phyloP scores from a whole-genome alignment of 2,888 invertebrate species.

The Synanthedon andrenaeformis region DNA sequence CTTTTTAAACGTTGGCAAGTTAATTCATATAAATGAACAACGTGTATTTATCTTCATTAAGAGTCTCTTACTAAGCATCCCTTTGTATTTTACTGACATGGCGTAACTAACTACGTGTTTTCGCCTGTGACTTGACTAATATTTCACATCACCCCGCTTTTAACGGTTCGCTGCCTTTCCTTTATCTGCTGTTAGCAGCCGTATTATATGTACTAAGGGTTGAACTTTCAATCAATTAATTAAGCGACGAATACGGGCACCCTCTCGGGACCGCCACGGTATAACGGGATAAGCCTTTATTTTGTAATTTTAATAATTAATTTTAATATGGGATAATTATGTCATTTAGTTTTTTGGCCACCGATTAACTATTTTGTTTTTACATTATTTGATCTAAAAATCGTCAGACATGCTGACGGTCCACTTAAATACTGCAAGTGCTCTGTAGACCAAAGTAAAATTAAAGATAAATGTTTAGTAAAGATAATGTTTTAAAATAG shows the following conservation, averaged over 20 bases:
- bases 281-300: slow-evolving; percentile 20
- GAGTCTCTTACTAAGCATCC: slow-evolving; percentile 60
- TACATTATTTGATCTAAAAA: no score
- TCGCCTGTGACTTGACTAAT: slow-evolving; percentile 61
- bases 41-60: slow-evolving; percentile 67
- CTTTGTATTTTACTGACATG: slow-evolving; percentile 59
- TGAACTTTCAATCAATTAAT: slow-evolving; percentile 69
- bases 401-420: no score
- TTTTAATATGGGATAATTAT: slow-evolving; percentile 43
- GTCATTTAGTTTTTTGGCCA: slow-evolving; percentile 25
- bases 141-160: slow-evolving; percentile 62
- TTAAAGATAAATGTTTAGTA: no score
- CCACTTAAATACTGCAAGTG: no score
- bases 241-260: slow-evolving; percentile 55
- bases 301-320: slow-evolving; percentile 47
- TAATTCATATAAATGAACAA: slow-evolving; percentile 62
- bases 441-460: no score
- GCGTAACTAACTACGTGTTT: slow-evolving; percentile 58
- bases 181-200: slow-evolving; percentile 62
- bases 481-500: no score
- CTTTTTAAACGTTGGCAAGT: slow-evolving; percentile 50
- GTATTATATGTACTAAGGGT: slow-evolving; percentile 60
- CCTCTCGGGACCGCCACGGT: slow-evolving; percentile 36
- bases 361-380: no score
- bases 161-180: slow-evolving; percentile 55